A percentile compares a stretch with the other conserved stretches of the same genome.
phyloP scores from a whole-genome alignment of 2,113 vertebrate genomes.

The Lethenteron reissneri region DNA sequence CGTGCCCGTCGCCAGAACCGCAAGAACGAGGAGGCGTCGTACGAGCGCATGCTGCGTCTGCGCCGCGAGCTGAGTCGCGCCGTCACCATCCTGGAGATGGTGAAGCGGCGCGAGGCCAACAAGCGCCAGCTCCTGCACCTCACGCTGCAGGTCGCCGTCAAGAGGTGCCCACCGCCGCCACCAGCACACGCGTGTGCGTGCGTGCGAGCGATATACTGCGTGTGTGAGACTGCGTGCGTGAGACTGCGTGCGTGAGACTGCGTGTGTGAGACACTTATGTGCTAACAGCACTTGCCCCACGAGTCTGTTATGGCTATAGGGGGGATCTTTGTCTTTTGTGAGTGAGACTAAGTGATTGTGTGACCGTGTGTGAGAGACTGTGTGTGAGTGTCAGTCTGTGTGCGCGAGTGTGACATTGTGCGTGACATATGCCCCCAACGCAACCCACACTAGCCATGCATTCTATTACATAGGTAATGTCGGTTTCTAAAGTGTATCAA shows the following conservation, averaged over 20 bases:
- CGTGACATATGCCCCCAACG: too few relatives aligned
- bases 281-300: neutral
- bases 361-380: too few relatives aligned
- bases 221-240: neutral
- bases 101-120: constrained; percentile 67
- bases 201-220: neutral
- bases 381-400: too few relatives aligned
- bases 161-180: constrained; percentile 30
- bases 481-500: too few relatives aligned
- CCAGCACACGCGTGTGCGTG: neutral
- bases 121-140: constrained; percentile 70
- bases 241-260: neutral
- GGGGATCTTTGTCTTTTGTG: too few relatives aligned
- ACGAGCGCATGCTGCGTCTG: constrained; percentile 74
- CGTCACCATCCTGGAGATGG: constrained; percentile 77
- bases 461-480: too few relatives aligned
- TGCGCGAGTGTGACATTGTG: too few relatives aligned
- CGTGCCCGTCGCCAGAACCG: constrained; percentile 33
- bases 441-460: too few relatives aligned
- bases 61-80: constrained; percentile 69
- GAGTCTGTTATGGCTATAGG: neutral
- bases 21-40: constrained; percentile 75
- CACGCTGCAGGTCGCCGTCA: constrained; percentile 65
- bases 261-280: neutral
- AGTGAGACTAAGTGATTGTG: too few relatives aligned